phyloP scores from a whole-genome alignment of 2,797 vertebrate species.

The Arrhamphus sclerolepis region DNA sequence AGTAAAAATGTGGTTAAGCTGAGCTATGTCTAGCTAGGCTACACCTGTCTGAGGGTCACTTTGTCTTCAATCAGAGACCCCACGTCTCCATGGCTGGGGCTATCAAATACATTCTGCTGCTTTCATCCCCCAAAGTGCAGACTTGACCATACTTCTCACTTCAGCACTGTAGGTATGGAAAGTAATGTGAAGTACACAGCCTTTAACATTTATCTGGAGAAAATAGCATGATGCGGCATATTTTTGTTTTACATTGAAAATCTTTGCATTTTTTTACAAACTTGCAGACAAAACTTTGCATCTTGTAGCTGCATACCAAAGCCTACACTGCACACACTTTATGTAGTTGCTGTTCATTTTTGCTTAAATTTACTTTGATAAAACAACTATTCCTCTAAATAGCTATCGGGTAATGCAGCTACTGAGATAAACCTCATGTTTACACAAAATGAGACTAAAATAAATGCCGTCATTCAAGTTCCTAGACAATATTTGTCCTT shows the following conservation, averaged over 20 bases:
- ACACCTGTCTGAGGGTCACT: too few species aligned
- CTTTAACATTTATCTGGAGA: background rate
- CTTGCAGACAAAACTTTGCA: slow-evolving; percentile 32
- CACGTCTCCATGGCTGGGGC: too few species aligned
- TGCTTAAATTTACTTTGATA: slow-evolving; percentile 57
- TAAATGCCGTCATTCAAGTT: slow-evolving; percentile 46
- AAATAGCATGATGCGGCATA: background rate
- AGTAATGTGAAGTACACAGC: background rate
- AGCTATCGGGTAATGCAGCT: slow-evolving; percentile 23
- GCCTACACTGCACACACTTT: background rate
- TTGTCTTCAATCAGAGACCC: too few species aligned
- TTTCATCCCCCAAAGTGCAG: too few species aligned
- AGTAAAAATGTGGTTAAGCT: too few species aligned
- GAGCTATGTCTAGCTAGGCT: too few species aligned
- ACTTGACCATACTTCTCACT: too few species aligned
- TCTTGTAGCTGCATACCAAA: slow-evolving; percentile 24
- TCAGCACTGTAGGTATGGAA: too few species aligned
- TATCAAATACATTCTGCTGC: too few species aligned
- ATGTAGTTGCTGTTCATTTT: slow-evolving; percentile 50
- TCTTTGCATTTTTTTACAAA: slow-evolving; percentile 5
- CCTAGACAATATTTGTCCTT: slow-evolving; percentile 75
- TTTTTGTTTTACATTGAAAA: background rate
- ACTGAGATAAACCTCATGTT: slow-evolving; percentile 57
- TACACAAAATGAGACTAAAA: slow-evolving; percentile 59
- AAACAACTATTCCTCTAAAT: slow-evolving; percentile 38